Conservation (phyloP, 2,797 vertebrate species). For the Coreius guichenoti region DNA sequence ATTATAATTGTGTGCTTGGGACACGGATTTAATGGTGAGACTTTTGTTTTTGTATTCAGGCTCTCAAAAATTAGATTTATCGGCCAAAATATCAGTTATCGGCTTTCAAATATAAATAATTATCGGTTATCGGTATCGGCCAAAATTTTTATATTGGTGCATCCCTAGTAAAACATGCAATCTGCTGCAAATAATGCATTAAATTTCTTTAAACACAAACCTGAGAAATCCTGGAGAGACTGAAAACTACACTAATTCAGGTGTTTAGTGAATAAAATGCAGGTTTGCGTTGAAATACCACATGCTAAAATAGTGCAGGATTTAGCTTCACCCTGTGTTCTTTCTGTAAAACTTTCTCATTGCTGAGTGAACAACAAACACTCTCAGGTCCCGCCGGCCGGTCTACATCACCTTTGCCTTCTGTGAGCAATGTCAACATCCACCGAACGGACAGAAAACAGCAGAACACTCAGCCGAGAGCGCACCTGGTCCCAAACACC, state of each 20-base stretch:
- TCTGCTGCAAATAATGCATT: not conserved
- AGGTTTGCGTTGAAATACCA: not conserved
- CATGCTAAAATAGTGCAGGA: not conserved
- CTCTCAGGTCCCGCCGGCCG: not conserved
- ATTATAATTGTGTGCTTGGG: no score
- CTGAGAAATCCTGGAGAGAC: no score
- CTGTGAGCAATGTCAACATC: conserved; percentile 15
- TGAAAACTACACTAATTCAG: no score
- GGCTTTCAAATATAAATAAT: no score
- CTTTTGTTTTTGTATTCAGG: no score
- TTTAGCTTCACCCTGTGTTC: not conserved
- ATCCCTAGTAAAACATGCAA: not conserved
- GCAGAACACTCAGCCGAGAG: conserved; percentile 2
- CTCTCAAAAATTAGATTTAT: no score
- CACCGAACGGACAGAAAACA: not conserved
- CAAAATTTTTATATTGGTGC: no score
- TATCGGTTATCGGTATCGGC: no score
- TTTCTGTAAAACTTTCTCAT: not conserved
- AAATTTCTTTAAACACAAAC: not conserved
- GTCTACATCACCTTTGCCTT: conserved; percentile 11
- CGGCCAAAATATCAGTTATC: no score
- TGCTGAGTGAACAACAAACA: conserved; percentile 21
- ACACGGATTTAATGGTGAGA: no score
- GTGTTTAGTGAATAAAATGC: not conserved
- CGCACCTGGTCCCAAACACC: not conserved